Evolutionary conservation across 2,113 vertebrate species (phyloP).

Genomic region (Synchiropus splendidus): DNA sequence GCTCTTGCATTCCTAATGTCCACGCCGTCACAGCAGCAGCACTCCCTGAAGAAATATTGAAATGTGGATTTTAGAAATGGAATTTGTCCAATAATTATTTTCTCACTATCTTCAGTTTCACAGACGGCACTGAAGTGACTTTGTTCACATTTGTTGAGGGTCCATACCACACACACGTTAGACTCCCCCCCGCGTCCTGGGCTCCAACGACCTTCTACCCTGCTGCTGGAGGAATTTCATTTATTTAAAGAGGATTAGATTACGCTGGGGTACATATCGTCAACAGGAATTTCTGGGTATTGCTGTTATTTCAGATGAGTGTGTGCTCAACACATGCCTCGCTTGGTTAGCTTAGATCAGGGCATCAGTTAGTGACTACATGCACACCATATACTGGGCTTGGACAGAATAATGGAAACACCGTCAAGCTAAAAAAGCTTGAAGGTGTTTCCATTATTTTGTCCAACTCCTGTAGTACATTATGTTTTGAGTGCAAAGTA

Average conservation of each 20-base stretch:
- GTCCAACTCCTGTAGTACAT: too few relatives aligned
- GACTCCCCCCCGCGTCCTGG: slow-evolving; percentile 6
- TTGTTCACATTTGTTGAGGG: slow-evolving; percentile 1
- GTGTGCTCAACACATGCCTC: too few relatives aligned
- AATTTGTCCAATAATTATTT: slow-evolving; percentile 9
- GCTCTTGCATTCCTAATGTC: not conserved
- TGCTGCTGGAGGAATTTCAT: slow-evolving; percentile 23
- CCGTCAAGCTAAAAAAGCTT: too few relatives aligned
- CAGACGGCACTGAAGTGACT: slow-evolving; percentile 4
- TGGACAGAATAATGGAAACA: too few relatives aligned
- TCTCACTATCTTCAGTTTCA: slow-evolving; percentile 5
- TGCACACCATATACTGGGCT: too few relatives aligned
- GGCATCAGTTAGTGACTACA: too few relatives aligned
- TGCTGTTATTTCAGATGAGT: too few relatives aligned
- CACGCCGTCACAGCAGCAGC: not conserved
- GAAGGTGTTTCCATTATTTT: too few relatives aligned
- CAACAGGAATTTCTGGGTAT: too few relatives aligned
- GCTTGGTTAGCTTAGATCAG: too few relatives aligned
- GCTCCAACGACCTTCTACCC: too few relatives aligned
- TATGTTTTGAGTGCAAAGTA: too few relatives aligned
- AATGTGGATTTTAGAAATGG: slow-evolving; percentile 1
- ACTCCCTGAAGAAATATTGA: slow-evolving; percentile 1
- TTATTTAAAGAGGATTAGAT: slow-evolving; percentile 4
- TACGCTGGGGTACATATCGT: slow-evolving; percentile 5
- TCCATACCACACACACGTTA: slow-evolving; percentile 27